Percentiles rank a stretch among this genome's conserved stretches.
Conservation (phyloP, 2,113 vertebrate genomes). For the Morone saxatilis region DNA sequence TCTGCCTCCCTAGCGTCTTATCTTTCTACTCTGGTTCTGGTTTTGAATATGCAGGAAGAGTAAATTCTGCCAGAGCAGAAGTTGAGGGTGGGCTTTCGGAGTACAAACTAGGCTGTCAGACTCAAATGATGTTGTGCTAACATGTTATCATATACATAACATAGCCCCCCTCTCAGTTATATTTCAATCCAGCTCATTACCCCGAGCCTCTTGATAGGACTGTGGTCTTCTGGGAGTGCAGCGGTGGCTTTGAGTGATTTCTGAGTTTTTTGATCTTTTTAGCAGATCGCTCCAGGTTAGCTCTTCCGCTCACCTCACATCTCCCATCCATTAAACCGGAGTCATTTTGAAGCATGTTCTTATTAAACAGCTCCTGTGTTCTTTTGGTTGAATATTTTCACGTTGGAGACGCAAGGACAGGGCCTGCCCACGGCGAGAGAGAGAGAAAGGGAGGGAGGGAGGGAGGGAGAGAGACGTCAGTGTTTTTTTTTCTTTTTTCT, state of each 20-base stretch:
- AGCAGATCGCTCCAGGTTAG: conserved; percentile 74
- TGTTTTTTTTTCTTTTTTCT: conserved; percentile 53
- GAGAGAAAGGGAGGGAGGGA: conserved; percentile 17
- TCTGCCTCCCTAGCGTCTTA: conserved; percentile 29
- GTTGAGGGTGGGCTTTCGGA: conserved; percentile 55
- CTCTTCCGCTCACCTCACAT: conserved; percentile 72
- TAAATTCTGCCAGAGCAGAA: conserved; percentile 31
- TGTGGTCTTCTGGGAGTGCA: conserved; percentile 66
- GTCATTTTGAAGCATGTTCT: conserved; percentile 73
- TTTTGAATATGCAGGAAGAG: conserved; percentile 41
- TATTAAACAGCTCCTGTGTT: conserved; percentile 82
- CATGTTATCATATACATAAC: conserved; percentile 66
- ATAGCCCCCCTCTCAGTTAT: conserved; percentile 32
- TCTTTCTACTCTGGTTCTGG: conserved; percentile 22
- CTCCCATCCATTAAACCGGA: conserved; percentile 76
- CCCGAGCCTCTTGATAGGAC: conserved; percentile 55
- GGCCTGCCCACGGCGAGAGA: conserved; percentile 74
- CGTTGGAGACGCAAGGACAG: conserved; percentile 77
- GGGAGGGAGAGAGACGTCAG: conserved; percentile 46
- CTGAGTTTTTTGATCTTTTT: conserved; percentile 73
- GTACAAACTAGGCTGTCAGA: conserved; percentile 62
- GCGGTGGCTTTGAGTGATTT: conserved; percentile 74
- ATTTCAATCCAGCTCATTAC: conserved; percentile 74
- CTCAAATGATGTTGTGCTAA: conserved; percentile 66
- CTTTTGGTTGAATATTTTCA: conserved; percentile 79